Percentiles rank a stretch among this genome's conserved stretches.
Conservation (phyloP, 2,888 invertebrate genomes). For the Cataglyphis albicans region DNA sequence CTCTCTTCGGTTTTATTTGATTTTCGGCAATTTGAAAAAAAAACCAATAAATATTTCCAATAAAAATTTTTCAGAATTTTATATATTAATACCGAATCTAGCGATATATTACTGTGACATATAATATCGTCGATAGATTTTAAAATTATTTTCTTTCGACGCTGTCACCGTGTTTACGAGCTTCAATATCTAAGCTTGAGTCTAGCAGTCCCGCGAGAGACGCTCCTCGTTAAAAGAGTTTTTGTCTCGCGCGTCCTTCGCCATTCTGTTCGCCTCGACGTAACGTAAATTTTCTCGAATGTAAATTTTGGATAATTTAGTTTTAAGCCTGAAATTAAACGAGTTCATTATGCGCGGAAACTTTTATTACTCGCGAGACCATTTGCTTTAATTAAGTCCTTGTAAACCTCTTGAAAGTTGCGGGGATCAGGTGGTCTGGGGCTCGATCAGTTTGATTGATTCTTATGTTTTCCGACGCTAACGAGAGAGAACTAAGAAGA, state of each 20-base stretch:
- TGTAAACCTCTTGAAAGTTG: conserved; percentile 46
- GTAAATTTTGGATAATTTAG: conserved; percentile 62
- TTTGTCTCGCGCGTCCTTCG: conserved; percentile 31
- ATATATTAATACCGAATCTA: background rate
- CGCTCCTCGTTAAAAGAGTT: conserved; percentile 48
- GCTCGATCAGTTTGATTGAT: conserved; percentile 50
- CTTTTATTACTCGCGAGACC: conserved; percentile 57
- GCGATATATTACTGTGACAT: background rate
- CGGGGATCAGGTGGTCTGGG: conserved; percentile 9
- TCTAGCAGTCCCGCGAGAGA: conserved; percentile 23
- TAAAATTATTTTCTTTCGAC: background rate
- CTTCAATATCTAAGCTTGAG: conserved; percentile 39
- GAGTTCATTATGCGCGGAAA: conserved; percentile 51
- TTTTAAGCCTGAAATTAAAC: conserved; percentile 57
- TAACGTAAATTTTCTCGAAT: conserved; percentile 51
- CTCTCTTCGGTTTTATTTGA: background rate
- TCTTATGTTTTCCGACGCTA: conserved; percentile 41
- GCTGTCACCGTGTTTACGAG: conserved; percentile 25
- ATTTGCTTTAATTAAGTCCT: conserved; percentile 57
- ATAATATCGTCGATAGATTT: background rate
- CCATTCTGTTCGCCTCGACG: conserved; percentile 23
- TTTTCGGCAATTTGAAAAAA: background rate
- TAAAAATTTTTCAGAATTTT: background rate
- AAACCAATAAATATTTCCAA: background rate
- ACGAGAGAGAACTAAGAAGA: conserved; percentile 11